These are phyloP conservation scores for Camponotus vicinus DNA, from an alignment of 1,140 invertebrate genomes.

Conservation along the genomic window DNA sequence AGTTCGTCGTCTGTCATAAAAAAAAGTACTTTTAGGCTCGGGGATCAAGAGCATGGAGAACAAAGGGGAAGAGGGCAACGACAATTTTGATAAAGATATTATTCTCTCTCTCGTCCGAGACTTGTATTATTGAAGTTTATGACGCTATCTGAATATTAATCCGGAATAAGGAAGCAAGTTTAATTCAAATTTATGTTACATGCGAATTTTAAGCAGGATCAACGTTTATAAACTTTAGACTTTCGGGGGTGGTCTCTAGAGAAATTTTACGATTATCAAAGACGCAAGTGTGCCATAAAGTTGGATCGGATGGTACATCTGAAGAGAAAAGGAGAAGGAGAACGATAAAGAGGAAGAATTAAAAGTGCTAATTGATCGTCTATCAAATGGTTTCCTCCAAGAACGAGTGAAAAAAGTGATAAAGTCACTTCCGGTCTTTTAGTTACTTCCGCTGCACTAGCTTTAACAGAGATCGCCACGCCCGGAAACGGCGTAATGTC, in stretches of 20 bases:
- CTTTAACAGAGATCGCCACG: neutral
- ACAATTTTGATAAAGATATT: constrained; percentile 25
- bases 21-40: constrained; percentile 6
- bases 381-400: neutral
- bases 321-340: neutral
- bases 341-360: neutral
- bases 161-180: neutral
- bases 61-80: neutral
- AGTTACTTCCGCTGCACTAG: neutral
- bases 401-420: neutral
- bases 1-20: constrained; percentile 38
- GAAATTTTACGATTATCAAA: constrained; percentile 36
- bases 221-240: constrained; percentile 19
- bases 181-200: constrained; percentile 60
- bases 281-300: constrained; percentile 46
- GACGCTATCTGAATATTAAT: constrained; percentile 8
- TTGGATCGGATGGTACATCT: neutral
- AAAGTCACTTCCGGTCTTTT: constrained; percentile 1
- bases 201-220: constrained; percentile 57
- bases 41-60: neutral
- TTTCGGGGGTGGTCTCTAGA: constrained; percentile 4
- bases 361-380: constrained; percentile 19
- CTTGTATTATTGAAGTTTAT: constrained; percentile 13
- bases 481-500: constrained; percentile 6
- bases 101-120: neutral